Base-by-base conservation (phyloP, 2,113 vertebrate species). In the Macroglossus sobrinus region DNA sequence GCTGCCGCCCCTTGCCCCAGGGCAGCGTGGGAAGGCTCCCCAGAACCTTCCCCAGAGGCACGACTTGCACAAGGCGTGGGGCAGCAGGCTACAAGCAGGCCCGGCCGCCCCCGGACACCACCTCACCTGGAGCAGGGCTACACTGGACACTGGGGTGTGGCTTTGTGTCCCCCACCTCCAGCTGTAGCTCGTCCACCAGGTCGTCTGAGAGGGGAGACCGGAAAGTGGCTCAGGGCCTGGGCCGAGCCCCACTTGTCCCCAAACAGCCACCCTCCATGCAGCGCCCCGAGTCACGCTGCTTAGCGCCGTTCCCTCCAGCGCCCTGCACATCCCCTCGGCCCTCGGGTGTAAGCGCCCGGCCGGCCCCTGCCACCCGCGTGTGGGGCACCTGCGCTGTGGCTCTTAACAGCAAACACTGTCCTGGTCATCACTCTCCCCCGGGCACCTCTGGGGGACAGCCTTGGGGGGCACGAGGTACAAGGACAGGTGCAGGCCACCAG, bases 101-200 rank as follows among this genome's bases (percentile, higher is more conserved):
- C 21, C 1, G 16, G 50, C 40, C 43, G 18, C 2, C 0, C 28
- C 11, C 15, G 22, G 4, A 5, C 26, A 30, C 14, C 40, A 26
- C 88, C 98, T 98, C 98, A 99, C 99, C 99, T 26, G 99, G 99
- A 78, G 97, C 97, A 1, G 99, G 99, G 0, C 99, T 99, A 92
- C 99, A 99, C 97, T 99, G 99, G 96, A 99, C 98, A 69, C 98
- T 99, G 74, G 98, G 98, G 45, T 99, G 99, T 26, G 99, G 97
- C 98, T 99, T 99, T 38, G 99, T 98, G 94, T 99, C 99, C 71
- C 99, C 99, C 68, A 98, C 98, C 86, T 99, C 99, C 92, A 99
- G 33, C 97, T 99, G 99, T 94, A 99, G 99, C 86, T 99, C 99
- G 5, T 99, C 99, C 94, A 99, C 99, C 40, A 99, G 98, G 84